phyloP scores from a whole-genome alignment of 2,888 invertebrate species.

The Drosophila imparisetae region DNA sequence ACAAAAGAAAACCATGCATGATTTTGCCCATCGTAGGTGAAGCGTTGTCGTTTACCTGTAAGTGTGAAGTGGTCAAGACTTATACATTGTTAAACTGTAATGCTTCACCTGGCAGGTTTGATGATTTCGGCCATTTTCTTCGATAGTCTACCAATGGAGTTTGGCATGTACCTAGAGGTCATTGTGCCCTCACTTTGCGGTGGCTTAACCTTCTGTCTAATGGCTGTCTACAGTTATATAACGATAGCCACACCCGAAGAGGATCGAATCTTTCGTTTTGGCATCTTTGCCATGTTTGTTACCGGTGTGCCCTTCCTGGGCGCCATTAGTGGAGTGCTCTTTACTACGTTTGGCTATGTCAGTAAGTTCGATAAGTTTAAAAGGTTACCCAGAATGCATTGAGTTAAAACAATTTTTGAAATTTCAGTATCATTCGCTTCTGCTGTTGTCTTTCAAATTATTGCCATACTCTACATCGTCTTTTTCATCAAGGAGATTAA shows the following conservation, averaged over 20 bases:
- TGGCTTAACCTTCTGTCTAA: constrained; percentile 83
- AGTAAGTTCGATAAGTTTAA: constrained; percentile 61
- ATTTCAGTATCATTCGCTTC: constrained; percentile 81
- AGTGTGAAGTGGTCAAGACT: constrained; percentile 22
- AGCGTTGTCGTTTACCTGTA: constrained; percentile 78
- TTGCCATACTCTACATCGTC: constrained; percentile 82
- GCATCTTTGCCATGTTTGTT: constrained; percentile 84
- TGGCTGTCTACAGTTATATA: constrained; percentile 84
- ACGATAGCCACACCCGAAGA: constrained; percentile 83
- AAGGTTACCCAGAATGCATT: not conserved
- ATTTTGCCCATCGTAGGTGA: constrained; percentile 83
- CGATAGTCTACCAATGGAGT: constrained; percentile 83
- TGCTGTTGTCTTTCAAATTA: constrained; percentile 80
- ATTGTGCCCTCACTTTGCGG: constrained; percentile 84
- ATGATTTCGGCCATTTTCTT: constrained; percentile 83
- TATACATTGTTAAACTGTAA: not conserved
- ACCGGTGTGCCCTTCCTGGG: constrained; percentile 82
- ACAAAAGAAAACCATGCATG: constrained; percentile 84
- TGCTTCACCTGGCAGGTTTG: constrained; percentile 66
- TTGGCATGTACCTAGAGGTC: constrained; percentile 82
- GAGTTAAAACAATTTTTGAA: not conserved
- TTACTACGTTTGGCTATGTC: constrained; percentile 81
- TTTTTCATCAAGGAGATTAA: constrained; percentile 82
- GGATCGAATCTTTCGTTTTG: constrained; percentile 84
- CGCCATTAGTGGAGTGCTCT: constrained; percentile 82